These are phyloP conservation scores for Capitulum mitella DNA, from an alignment of 2,888 invertebrate species.

Conservation along the genomic window DNA sequence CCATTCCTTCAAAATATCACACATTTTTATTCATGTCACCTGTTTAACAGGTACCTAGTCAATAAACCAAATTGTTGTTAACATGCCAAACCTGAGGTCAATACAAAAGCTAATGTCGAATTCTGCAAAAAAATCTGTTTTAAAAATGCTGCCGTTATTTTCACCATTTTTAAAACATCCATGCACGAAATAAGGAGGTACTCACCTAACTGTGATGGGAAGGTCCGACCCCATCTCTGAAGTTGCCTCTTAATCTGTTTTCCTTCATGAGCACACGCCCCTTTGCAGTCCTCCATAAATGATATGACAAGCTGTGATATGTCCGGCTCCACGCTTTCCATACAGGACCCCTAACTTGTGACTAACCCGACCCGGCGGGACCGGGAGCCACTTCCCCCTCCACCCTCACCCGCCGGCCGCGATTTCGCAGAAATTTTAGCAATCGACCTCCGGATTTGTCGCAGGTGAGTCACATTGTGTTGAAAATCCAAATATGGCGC, in stretches of 20 bases:
- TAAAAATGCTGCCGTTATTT: no score
- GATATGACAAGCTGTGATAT: background rate
- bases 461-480: background rate
- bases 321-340: background rate
- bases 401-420: background rate
- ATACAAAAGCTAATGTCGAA: no score
- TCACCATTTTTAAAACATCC: background rate
- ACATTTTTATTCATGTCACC: no score
- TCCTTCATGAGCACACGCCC: background rate
- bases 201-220: constrained; percentile 1
- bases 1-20: no score
- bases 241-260: background rate
- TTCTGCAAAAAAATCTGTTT: no score
- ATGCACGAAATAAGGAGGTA: background rate
- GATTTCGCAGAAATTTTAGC: constrained; percentile 5
- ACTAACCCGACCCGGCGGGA: background rate
- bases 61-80: no score
- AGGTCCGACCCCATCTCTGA: background rate
- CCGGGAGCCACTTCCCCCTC: background rate
- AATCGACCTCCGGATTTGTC: constrained; percentile 19
- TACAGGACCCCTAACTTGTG: background rate
- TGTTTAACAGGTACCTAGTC: no score
- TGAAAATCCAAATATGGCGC: background rate
- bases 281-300: constrained; percentile 8
- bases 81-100: no score